These are phyloP conservation scores for Apamea epomidion DNA, from an alignment of 2,888 invertebrate genomes.

Conservation along the genomic window DNA sequence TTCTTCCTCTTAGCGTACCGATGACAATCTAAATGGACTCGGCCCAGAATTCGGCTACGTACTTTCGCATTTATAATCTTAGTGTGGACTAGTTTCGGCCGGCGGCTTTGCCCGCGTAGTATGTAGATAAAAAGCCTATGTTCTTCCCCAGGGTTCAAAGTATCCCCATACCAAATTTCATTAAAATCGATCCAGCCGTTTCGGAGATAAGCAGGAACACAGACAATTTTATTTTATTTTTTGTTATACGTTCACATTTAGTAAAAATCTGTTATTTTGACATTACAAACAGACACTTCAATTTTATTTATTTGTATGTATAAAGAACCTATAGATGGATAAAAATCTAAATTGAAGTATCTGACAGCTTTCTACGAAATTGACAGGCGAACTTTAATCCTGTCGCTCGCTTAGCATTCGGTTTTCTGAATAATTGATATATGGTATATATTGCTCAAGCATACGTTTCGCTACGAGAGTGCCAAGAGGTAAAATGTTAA, in stretches of 20 bases:
- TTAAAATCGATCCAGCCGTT: background rate
- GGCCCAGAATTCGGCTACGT: background rate
- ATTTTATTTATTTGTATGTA: too few species aligned
- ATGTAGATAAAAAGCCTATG: background rate
- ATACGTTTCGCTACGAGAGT: background rate
- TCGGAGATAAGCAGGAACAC: background rate
- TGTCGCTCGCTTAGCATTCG: background rate
- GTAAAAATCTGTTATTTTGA: too few species aligned
- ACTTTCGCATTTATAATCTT: background rate
- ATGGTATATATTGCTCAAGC: background rate
- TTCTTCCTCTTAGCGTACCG: too few species aligned
- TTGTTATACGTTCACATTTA: background rate
- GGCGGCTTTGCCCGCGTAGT: background rate
- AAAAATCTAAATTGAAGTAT: background rate
- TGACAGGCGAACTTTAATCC: constrained; percentile 13
- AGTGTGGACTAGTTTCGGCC: background rate
- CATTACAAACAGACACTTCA: too few species aligned
- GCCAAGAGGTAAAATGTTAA: background rate
- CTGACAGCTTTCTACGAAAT: background rate
- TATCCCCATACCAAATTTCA: background rate
- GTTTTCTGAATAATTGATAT: background rate
- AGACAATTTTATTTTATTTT: background rate
- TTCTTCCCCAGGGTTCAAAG: background rate
- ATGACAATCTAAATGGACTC: too few species aligned
- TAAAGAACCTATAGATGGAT: too few species aligned